phyloP scores from a whole-genome alignment of 2,113 vertebrate species.

The Hystrix brachyura region DNA sequence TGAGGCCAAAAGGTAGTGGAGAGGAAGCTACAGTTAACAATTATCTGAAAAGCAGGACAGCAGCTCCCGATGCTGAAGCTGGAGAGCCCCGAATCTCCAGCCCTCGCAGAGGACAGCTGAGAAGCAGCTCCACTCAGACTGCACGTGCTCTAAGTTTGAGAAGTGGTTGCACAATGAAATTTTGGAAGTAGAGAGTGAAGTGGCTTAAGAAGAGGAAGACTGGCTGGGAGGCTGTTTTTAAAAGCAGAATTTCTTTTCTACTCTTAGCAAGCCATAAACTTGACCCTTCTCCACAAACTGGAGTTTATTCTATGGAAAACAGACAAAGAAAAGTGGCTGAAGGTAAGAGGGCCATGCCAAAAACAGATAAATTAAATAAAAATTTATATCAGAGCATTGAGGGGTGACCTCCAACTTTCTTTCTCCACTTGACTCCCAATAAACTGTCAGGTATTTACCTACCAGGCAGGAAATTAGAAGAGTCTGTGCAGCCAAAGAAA shows the following conservation, averaged over 20 bases:
- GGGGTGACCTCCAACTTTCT: background rate
- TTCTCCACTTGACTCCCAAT: background rate
- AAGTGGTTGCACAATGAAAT: background rate
- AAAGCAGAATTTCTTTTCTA: conserved; percentile 22
- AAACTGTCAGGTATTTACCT: background rate
- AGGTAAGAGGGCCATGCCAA: background rate
- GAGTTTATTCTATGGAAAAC: background rate
- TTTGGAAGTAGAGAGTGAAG: background rate
- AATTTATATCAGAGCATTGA: background rate
- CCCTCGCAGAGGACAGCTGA: background rate
- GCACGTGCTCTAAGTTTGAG: background rate
- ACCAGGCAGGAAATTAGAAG: background rate
- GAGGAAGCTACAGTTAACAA: background rate
- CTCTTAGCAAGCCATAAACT: background rate
- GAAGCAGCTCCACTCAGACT: background rate
- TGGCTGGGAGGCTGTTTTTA: background rate
- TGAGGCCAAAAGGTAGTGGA: background rate
- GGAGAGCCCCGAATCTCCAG: background rate
- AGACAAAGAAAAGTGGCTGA: background rate
- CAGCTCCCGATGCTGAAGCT: background rate
- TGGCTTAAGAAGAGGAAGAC: background rate
- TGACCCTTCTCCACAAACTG: background rate
- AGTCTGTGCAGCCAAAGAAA: background rate
- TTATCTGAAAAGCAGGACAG: background rate
- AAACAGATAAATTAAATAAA: conserved; percentile 13